Evolutionary conservation across 2,888 invertebrate genomes (phyloP), one percentile per base, ranked within the genome.

Genomic region (Harpalus rufipes): DNA sequence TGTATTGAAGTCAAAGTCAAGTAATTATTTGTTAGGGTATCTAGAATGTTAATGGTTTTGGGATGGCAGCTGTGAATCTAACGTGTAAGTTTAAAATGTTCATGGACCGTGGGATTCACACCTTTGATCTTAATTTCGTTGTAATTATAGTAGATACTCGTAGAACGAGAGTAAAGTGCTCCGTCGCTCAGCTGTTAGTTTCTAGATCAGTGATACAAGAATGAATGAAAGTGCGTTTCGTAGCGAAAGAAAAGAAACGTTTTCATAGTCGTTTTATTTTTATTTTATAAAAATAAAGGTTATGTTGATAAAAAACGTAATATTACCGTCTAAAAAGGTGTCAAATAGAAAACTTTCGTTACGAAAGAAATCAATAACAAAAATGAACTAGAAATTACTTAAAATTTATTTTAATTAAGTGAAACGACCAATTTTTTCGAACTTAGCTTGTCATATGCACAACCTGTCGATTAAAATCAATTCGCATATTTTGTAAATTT

Each of bases 121-220:
- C 44, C 72, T 44, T 18, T 14, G 7, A 12, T 68, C n/a, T 74
- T 44, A 74, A 74, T 74, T 44, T 74, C 51, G 10, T 16, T 51
- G 72, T 74, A 44, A 74, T 74, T 74, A 44, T 0, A 25, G 8
- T 16, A 61, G 63, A 12, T 39, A n/a, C n/a, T n/a, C n/a, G n/a
- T n/a, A 39, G n/a, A 72, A 12, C 44, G 44, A 74, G 72, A 74
- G 21, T 12, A 51, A 74, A 44, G 44, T 21, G 41, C 18, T 63
- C 4, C 14, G 63, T 12, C 21, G 12, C 21, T 74, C 72, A 74
- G 72, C 72, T 74, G 72, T 74, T 68, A 12, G 41, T 74, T 74
- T 74, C 72, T 74, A 74, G 72, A 74, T 74, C 44, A 74, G 72
- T 74, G 44, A 44, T 74, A 74, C 72, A 74, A 44, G 72, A 44